Conservation (phyloP, 2,888 invertebrate genomes). For the Ornithoptera priamus region DNA sequence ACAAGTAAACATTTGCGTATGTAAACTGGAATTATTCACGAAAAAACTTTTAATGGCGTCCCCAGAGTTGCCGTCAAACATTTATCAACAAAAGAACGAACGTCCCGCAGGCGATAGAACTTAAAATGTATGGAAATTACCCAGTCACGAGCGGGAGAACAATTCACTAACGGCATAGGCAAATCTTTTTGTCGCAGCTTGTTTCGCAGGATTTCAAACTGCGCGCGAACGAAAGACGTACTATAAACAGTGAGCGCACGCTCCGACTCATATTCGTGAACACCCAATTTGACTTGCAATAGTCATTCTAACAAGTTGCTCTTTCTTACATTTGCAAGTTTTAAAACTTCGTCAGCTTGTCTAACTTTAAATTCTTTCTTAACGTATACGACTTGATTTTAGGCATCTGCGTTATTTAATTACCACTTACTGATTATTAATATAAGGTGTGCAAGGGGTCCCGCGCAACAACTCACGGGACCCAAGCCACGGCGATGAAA, state of each 20-base stretch:
- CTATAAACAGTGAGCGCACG: slow-evolving; percentile 30
- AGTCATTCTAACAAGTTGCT: slow-evolving; percentile 33
- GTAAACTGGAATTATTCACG: slow-evolving; percentile 80
- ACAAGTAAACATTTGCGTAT: slow-evolving; percentile 79
- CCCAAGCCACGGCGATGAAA: too few relatives aligned
- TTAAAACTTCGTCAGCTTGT: slow-evolving; percentile 19
- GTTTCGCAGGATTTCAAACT: slow-evolving; percentile 70
- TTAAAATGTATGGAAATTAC: slow-evolving; percentile 81
- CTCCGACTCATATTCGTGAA: slow-evolving; percentile 28
- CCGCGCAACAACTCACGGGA: too few relatives aligned
- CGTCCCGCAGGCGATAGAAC: slow-evolving; percentile 80
- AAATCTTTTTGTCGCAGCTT: slow-evolving; percentile 79
- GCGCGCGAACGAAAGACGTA: slow-evolving; percentile 43
- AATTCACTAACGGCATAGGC: slow-evolving; percentile 79
- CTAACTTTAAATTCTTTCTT: slow-evolving; percentile 19
- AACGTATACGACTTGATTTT: too few relatives aligned
- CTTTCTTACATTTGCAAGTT: slow-evolving; percentile 31
- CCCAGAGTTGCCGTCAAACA: slow-evolving; percentile 80
- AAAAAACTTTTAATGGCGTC: slow-evolving; percentile 81
- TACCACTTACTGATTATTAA: too few relatives aligned
- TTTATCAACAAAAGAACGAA: slow-evolving; percentile 81
- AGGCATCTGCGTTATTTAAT: too few relatives aligned
- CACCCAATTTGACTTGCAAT: slow-evolving; percentile 26
- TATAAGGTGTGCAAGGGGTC: too few relatives aligned
- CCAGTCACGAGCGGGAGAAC: slow-evolving; percentile 79